Percentiles rank a stretch among this genome's conserved stretches.
Conservation (phyloP, 2,888 invertebrate genomes). For the Synergus japonicus region DNA sequence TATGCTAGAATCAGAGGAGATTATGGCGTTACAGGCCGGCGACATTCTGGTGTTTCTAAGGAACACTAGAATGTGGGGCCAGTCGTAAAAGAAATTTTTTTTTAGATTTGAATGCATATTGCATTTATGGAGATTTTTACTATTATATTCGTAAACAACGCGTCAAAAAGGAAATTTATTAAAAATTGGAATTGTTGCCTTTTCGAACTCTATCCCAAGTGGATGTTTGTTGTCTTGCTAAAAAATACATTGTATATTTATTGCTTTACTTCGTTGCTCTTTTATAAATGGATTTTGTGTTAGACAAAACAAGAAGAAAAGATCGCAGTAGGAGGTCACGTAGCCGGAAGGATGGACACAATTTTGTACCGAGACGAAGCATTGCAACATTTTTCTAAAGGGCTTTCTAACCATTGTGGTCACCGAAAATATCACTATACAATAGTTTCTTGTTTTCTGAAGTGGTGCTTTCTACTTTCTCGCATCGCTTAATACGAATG, state of each 20-base stretch:
- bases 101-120: no score
- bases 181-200: no score
- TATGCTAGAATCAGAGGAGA: no score
- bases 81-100: no score
- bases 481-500: neutral
- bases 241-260: neutral
- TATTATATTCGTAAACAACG: no score
- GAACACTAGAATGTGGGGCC: no score
- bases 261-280: neutral
- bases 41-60: no score
- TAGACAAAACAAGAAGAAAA: neutral
- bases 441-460: conserved; percentile 24
- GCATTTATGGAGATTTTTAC: no score
- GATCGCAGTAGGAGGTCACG: neutral
- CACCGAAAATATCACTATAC: conserved; percentile 42
- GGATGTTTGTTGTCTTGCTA: neutral
- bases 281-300: neutral
- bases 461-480: neutral
- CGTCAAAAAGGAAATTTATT: no score
- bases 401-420: conserved; percentile 45
- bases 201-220: neutral
- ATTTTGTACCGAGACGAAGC: conserved; percentile 38
- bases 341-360: conserved; percentile 42
- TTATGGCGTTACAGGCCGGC: no score
- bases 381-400: neutral